These are phyloP conservation scores for Lutjanus campechanus DNA, from an alignment of 2,797 vertebrate genomes.

Conservation along the genomic window DNA sequence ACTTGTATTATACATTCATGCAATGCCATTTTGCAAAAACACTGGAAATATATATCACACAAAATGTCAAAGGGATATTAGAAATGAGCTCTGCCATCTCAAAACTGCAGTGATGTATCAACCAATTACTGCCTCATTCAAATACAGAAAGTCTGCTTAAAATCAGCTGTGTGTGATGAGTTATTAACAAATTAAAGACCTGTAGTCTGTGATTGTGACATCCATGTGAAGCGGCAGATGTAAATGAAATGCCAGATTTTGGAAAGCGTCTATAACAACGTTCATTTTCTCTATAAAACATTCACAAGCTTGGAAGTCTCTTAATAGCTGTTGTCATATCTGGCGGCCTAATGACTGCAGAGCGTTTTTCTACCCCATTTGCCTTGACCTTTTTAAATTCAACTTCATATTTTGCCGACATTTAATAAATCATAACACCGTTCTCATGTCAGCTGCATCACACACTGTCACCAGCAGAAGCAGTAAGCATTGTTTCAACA, in stretches of 20 bases:
- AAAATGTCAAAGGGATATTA: neutral
- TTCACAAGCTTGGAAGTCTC: slow-evolving; percentile 9
- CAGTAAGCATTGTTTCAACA: slow-evolving; percentile 2
- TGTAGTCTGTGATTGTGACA: neutral
- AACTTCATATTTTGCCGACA: slow-evolving; percentile 30
- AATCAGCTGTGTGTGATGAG: neutral
- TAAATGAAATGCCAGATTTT: neutral
- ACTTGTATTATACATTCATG: too few species aligned
- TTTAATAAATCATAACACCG: slow-evolving; percentile 30
- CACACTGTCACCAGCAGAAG: neutral
- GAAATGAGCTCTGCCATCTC: neutral
- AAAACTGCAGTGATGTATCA: neutral
- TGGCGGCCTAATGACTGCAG: slow-evolving; percentile 19
- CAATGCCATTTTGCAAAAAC: neutral
- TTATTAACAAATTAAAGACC: neutral
- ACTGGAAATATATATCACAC: neutral
- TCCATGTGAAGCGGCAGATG: slow-evolving; percentile 1
- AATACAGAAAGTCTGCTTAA: neutral
- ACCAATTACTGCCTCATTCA: neutral
- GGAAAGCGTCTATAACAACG: neutral
- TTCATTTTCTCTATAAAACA: slow-evolving; percentile 9
- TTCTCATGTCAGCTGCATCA: neutral
- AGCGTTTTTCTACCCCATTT: slow-evolving; percentile 16
- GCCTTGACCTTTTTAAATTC: slow-evolving; percentile 36
- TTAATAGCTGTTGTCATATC: slow-evolving; percentile 2